phyloP scores from a whole-genome alignment of 1,140 invertebrate species.

The fruit fly (Drosophila melanogaster) region DNA sequence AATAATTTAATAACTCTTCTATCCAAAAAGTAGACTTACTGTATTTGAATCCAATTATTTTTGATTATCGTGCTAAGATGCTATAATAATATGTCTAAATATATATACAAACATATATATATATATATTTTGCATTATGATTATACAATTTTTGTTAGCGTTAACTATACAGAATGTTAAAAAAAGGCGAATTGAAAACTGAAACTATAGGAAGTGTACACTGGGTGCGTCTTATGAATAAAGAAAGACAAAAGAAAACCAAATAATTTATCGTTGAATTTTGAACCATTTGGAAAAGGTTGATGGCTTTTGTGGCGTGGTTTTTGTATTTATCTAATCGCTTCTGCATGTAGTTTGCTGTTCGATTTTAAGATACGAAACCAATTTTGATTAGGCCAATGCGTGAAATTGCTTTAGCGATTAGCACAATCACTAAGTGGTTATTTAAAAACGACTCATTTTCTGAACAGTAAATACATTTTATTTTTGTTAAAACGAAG shows the following conservation, averaged over 20 bases:
- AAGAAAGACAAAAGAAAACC: slow-evolving; percentile 41
- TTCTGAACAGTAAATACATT: background rate
- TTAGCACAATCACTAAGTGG: background rate
- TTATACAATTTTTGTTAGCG: slow-evolving; percentile 58
- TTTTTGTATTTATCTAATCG: slow-evolving; percentile 30
- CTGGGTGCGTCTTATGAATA: slow-evolving; percentile 63
- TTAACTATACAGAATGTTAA: slow-evolving; percentile 57
- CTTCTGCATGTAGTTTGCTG: background rate
- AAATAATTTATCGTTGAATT: slow-evolving; percentile 10
- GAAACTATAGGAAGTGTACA: slow-evolving; percentile 51
- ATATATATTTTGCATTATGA: slow-evolving; percentile 62
- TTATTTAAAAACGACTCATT: slow-evolving; percentile 1
- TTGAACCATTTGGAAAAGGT: slow-evolving; percentile 11
- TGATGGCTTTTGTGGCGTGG: background rate
- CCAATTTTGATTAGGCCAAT: background rate
- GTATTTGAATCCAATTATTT: slow-evolving; percentile 48
- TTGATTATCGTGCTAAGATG: slow-evolving; percentile 62
- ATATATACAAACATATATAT: slow-evolving; percentile 38
- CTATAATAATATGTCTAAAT: slow-evolving; percentile 65
- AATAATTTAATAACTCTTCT: slow-evolving; percentile 47
- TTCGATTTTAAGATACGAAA: background rate
- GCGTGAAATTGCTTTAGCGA: background rate
- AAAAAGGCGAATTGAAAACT: slow-evolving; percentile 34
- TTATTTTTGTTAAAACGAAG: slow-evolving; percentile 37
- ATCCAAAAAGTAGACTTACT: slow-evolving; percentile 73